Evolutionary conservation across 2,888 invertebrate genomes (phyloP), one percentile per base, ranked within the genome.

Genomic region (Brassicogethes aeneus): DNA sequence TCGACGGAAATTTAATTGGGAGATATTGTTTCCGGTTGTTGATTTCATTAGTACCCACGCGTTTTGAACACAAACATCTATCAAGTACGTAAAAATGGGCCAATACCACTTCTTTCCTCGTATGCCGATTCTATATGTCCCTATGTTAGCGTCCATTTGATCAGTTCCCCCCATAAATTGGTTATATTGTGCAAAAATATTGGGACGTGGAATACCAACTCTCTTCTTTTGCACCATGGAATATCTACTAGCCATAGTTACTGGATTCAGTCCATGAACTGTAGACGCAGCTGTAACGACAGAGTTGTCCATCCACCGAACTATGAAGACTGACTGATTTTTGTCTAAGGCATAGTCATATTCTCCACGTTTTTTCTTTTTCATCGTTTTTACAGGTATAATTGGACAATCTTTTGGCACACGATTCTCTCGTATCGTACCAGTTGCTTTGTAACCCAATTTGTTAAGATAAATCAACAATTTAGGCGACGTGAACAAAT

Each of bases 151-250:
- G 31, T 50, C 51, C 47, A 50, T 53, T 36, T 43, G 45, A 34
- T 52, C 52, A 0, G 47, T 51, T n/a, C 50, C 42, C 12, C 52
- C 54, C 50, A 55, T 55, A 42, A 40, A 43, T 30, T 39, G 34
- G 39, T 55, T 55, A 34, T 55, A 55, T 41, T 45, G 36, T 35
- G 33, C 38, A 42, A 54, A 43, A 29, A 37, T 14, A 16, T 34
- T 5, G 17, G 54, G 52, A 23, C 45, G 38, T 33, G 44, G 45
- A 16, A 54, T 46, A 12, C 16, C 36, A n/a, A 46, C 40, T 39
- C 36, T 45, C 10, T 38, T 47, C n/a, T n/a, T n/a, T n/a, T n/a
- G n/a, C n/a, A n/a, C n/a, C n/a, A n/a, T n/a, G n/a, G n/a, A n/a
- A n/a, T n/a, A n/a, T n/a, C n/a, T n/a, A n/a, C n/a, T n/a, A n/a